These are phyloP conservation scores for Agelas oroides DNA, from an alignment of 37 sponge, comb jelly and placozoan species.

Conservation along the genomic window DNA sequence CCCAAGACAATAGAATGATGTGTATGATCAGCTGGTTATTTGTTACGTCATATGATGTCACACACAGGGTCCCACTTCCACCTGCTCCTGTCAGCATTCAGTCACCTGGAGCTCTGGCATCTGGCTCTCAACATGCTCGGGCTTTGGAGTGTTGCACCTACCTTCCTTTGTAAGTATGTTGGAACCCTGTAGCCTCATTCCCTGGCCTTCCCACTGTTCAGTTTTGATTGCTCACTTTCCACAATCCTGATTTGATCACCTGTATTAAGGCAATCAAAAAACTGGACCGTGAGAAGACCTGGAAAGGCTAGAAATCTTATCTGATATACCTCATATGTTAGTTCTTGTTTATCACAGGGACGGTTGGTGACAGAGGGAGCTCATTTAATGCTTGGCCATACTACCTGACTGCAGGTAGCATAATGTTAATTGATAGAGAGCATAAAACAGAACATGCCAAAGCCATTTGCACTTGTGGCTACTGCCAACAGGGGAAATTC, in stretches of 20 bases:
- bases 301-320: no score
- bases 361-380: constrained; percentile 8
- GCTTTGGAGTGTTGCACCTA: constrained; percentile 65
- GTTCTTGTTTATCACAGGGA: neutral
- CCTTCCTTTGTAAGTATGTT: constrained; percentile 20
- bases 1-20: no score
- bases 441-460: neutral
- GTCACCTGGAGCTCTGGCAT: constrained; percentile 73
- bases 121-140: constrained; percentile 76
- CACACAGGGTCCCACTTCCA: constrained; percentile 31
- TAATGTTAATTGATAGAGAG: neutral
- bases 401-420: no score
- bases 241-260: no score
- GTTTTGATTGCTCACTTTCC: neutral
- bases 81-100: constrained; percentile 63
- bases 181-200: neutral
- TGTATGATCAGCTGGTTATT: no score
- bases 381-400: neutral
- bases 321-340: no score
- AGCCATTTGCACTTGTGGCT: no score
- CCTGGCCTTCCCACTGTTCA: neutral
- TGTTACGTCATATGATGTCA: no score
- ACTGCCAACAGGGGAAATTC: no score
- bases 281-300: no score
- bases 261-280: no score